Conservation (phyloP, 2,888 invertebrate genomes). For the Drosophila recens region DNA sequence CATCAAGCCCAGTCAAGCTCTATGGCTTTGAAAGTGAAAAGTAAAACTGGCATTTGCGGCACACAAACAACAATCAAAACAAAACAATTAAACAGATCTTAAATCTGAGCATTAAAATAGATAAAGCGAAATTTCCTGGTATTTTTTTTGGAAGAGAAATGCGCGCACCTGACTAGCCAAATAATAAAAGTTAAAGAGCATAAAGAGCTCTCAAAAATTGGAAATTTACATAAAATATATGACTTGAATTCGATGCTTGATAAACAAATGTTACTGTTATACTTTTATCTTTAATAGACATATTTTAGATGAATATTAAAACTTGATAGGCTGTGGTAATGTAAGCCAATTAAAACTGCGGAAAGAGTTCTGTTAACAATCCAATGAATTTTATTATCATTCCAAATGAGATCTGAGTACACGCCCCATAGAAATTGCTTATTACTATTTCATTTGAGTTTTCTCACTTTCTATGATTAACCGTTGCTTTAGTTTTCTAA, state of each 20-base stretch:
- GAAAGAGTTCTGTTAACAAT: constrained; percentile 7
- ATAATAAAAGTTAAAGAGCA: constrained; percentile 70
- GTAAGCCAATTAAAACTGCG: constrained; percentile 1
- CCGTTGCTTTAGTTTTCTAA: constrained; percentile 48
- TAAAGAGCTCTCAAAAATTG: constrained; percentile 46
- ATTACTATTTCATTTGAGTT: constrained; percentile 22
- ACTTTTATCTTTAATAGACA: neutral
- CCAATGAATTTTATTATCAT: constrained; percentile 21
- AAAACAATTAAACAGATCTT: constrained; percentile 71
- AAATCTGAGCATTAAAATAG: constrained; percentile 69
- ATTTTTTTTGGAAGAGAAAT: constrained; percentile 51
- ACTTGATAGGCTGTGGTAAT: neutral
- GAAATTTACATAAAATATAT: constrained; percentile 42
- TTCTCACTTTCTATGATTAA: constrained; percentile 55
- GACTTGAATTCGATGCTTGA: constrained; percentile 41
- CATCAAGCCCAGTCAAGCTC: constrained; percentile 57
- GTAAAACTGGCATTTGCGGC: constrained; percentile 31
- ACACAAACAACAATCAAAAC: constrained; percentile 16
- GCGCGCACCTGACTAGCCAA: constrained; percentile 43
- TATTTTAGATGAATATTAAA: constrained; percentile 8
- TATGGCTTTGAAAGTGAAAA: constrained; percentile 71
- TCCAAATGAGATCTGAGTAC: constrained; percentile 42
- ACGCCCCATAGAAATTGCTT: constrained; percentile 47
- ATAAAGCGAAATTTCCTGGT: constrained; percentile 70
- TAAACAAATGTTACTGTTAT: constrained; percentile 41